phyloP scores from a whole-genome alignment of 2,888 invertebrate species.

The Anticlea derivata region DNA sequence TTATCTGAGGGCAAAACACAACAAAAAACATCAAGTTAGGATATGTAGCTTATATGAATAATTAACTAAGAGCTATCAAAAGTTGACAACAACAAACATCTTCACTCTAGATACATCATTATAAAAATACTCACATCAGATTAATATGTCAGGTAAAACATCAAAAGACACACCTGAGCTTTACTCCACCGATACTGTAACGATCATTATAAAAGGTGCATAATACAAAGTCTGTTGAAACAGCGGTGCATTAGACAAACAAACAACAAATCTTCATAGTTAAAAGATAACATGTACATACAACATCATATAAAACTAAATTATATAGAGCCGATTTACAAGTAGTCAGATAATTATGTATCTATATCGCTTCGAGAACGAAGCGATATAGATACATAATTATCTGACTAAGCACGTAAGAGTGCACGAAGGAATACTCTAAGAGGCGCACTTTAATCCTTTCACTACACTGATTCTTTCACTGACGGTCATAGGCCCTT shows the following conservation, averaged over 20 bases:
- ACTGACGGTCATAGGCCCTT: too few species aligned
- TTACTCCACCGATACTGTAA: conserved; percentile 30
- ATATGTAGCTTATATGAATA: too few species aligned
- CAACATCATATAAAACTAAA: conserved; percentile 11
- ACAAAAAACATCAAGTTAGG: too few species aligned
- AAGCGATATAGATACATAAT: too few species aligned
- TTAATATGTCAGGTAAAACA: conserved; percentile 65
- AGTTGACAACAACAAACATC: conserved; percentile 44
- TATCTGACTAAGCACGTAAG: conserved; percentile 2
- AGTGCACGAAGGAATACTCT: too few species aligned
- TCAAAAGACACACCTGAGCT: conserved; percentile 65
- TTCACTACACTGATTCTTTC: too few species aligned
- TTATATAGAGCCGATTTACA: not conserved
- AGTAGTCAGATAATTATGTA: not conserved
- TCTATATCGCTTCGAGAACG: too few species aligned
- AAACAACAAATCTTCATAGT: conserved; percentile 11
- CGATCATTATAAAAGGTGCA: conserved; percentile 54
- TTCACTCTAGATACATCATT: conserved; percentile 52
- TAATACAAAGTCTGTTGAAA: conserved; percentile 33
- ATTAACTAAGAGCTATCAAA: not conserved
- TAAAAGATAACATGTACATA: conserved; percentile 15
- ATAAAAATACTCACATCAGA: conserved; percentile 74
- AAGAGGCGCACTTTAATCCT: too few species aligned
- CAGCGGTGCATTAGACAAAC: conserved; percentile 26
- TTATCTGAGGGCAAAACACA: too few species aligned